A percentile compares a stretch with the other conserved stretches of the same genome.
Conservation (phyloP, 2,113 vertebrate genomes). For the Philantomba maxwellii region DNA sequence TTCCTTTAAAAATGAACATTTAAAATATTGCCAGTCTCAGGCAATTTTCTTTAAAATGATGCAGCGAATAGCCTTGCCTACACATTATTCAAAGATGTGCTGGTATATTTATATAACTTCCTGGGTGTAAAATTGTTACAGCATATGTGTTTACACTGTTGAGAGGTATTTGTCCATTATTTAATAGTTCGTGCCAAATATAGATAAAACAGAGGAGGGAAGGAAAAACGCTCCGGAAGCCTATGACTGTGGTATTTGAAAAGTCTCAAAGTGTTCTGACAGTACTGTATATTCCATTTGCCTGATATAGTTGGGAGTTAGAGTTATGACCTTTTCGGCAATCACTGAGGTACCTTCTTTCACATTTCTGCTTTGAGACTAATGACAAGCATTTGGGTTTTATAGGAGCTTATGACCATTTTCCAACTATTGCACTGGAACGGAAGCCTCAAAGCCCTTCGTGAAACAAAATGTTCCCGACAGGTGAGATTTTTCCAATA, state of each 20-base stretch:
- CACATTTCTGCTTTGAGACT: neutral
- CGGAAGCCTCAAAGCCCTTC: constrained; percentile 86
- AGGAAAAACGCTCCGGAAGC: neutral
- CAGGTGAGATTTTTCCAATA: constrained; percentile 78
- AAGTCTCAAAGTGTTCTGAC: neutral
- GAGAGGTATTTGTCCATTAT: neutral
- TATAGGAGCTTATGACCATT: constrained; percentile 89
- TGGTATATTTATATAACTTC: neutral
- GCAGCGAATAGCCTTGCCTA: neutral
- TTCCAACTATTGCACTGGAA: constrained; percentile 92
- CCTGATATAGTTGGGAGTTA: neutral
- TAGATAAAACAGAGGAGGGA: neutral
- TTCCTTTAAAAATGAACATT: neutral
- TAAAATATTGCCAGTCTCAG: neutral
- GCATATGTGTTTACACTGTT: neutral
- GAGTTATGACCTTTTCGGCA: neutral
- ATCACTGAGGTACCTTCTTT: neutral
- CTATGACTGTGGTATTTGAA: neutral
- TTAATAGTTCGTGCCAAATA: neutral
- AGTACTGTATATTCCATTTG: neutral
- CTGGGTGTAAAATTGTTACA: neutral
- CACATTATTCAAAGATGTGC: neutral
- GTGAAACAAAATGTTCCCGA: constrained; percentile 85
- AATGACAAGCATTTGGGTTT: constrained; percentile 36
- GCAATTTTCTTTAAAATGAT: neutral